Evolutionary conservation across 2,113 vertebrate species (phyloP).

Genomic region (Naja naja): DNA sequence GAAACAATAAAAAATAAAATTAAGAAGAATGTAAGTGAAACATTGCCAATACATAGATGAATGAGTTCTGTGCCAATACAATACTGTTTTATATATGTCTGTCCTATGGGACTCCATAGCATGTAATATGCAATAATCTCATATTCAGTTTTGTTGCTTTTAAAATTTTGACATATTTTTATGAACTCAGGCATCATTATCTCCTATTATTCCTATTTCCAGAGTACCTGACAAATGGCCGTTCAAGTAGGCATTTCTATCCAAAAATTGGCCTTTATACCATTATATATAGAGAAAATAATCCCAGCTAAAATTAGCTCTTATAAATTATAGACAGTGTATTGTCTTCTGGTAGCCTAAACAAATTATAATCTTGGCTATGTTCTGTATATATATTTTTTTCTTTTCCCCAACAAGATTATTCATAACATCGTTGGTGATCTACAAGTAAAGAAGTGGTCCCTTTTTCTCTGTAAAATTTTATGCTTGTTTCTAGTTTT

Average conservation of each 20-base stretch:
- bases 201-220: neutral
- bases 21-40: conserved; percentile 89
- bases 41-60: neutral
- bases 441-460: too few relatives aligned
- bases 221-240: neutral
- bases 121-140: neutral
- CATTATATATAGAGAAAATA: neutral
- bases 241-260: neutral
- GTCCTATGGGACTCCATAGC: neutral
- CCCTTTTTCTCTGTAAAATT: neutral
- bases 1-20: conserved; percentile 98
- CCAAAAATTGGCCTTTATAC: neutral
- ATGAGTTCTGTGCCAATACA: neutral
- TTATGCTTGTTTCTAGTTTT: neutral
- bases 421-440: neutral
- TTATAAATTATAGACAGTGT: neutral
- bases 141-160: neutral
- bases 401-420: neutral
- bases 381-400: neutral
- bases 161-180: neutral
- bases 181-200: neutral
- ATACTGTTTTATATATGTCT: neutral
- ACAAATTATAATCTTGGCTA: neutral
- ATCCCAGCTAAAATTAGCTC: neutral
- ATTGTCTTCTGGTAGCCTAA: neutral